Evolutionary conservation across 2,888 invertebrate species (phyloP), one percentile per base, ranked within the genome.

Genomic region (Caenorhabditis parvicauda): DNA sequence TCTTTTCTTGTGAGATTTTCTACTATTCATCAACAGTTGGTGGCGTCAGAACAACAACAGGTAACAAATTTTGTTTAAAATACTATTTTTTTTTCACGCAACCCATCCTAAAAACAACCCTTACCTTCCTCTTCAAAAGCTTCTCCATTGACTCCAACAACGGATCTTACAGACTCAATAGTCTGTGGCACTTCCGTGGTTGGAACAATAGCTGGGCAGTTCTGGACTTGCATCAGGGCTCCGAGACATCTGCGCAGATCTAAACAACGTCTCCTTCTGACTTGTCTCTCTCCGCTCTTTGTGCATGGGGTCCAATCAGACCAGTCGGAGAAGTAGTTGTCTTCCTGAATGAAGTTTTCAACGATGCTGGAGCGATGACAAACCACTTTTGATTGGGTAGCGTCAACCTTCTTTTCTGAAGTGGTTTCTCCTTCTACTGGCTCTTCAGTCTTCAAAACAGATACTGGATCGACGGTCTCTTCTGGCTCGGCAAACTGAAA

Each of bases 261-360:
- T 21, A 76, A 52, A 54, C 81, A 80, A 51, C 73, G 74, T 66
- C 81, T 67, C 32, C 79, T 67, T 7, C 81, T 62, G 28, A 80
- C 67, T 47, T 76, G 72, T 25, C 79, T 68, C 44, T 81, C 80
- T 32, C 79, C 75, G 21, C 69, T 67, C 44, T 66, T 68, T 21
- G 64, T 73, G 59, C 80, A 80, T 14, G 66, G 65, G 0, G 77
- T 76, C 80, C 80, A 80, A 24, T 74, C 70, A 6, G 70, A 71
- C 80, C 80, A 80, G 27, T 72, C 70, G 19, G 77, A 75, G 67
- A 78, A 80, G 55, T 67, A 77, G 6, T 57, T 60, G n/a, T n/a
- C n/a, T n/a, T n/a, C n/a, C n/a, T n/a, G n/a, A n/a, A n/a, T n/a
- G n/a, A n/a, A n/a, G n/a, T n/a, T n/a, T n/a, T n/a, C n/a, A n/a